Conservation (phyloP, 2,888 invertebrate genomes). For the Calliopum simillimum region DNA sequence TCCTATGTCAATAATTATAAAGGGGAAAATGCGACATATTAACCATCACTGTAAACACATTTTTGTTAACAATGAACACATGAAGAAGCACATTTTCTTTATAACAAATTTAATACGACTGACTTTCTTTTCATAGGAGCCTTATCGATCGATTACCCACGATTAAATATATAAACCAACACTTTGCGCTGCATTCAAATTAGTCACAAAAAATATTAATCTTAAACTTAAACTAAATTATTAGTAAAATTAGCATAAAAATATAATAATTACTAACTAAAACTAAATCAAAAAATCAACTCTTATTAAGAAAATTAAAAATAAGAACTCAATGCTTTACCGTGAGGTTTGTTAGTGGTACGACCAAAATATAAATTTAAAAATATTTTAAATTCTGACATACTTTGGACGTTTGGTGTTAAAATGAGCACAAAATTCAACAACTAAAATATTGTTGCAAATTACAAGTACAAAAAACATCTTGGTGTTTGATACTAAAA, state of each 20-base stretch:
- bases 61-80: too few species aligned
- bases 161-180: conserved; percentile 2
- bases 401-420: conserved; percentile 17
- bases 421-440: conserved; percentile 59
- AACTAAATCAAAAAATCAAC: conserved; percentile 25
- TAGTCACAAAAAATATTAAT: conserved; percentile 30
- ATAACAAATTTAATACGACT: background rate
- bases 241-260: conserved; percentile 10
- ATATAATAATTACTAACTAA: conserved; percentile 17
- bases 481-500: background rate
- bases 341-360: conserved; percentile 30
- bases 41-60: too few species aligned
- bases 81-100: background rate
- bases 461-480: conserved; percentile 21
- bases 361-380: conserved; percentile 35
- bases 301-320: background rate
- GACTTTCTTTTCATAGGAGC: too few species aligned
- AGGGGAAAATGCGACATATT: conserved; percentile 10
- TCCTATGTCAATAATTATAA: conserved; percentile 43
- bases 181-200: conserved; percentile 1
- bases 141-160: background rate
- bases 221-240: background rate
- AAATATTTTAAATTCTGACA: background rate
- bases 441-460: conserved; percentile 49
- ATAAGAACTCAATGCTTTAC: background rate